Evolutionary conservation across 2,113 vertebrate genomes (phyloP).

Genomic region (Ciconia maguari): DNA sequence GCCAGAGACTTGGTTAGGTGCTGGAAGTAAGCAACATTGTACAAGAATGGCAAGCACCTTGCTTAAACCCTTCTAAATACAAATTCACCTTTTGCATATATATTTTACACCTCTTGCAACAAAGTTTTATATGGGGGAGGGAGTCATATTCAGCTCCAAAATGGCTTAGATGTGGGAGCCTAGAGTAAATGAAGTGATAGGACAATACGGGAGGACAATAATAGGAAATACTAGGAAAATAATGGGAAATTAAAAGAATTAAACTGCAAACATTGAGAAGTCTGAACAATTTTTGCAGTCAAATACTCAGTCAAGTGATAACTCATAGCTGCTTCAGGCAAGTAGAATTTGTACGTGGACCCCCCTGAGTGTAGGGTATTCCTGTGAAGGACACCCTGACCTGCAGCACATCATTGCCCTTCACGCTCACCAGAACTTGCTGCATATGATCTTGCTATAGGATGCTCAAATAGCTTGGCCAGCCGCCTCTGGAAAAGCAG

Average conservation of each 20-base stretch:
- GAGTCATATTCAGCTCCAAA: not conserved
- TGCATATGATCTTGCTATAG: too few relatives aligned
- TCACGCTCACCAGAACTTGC: not conserved
- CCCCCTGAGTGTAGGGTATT: fast-evolving
- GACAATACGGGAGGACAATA: fast-evolving
- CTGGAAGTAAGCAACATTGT: fast-evolving
- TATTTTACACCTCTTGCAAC: not conserved
- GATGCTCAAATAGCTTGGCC: not conserved
- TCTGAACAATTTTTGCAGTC: not conserved
- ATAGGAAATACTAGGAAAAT: not conserved
- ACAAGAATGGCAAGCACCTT: not conserved
- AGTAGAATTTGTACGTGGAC: too few relatives aligned
- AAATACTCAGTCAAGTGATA: not conserved
- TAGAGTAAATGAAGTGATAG: not conserved
- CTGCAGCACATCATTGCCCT: not conserved
- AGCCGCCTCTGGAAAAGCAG: not conserved
- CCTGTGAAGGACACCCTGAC: not conserved
- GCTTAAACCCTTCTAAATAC: not conserved
- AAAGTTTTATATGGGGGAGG: not conserved
- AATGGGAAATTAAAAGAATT: not conserved
- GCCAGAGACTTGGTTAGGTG: fast-evolving
- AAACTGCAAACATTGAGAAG: not conserved
- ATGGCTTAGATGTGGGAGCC: not conserved
- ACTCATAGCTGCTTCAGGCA: not conserved
- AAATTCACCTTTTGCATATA: not conserved